Evolutionary conservation across 2,888 invertebrate species (phyloP).

Genomic region (Noctua comes): DNA sequence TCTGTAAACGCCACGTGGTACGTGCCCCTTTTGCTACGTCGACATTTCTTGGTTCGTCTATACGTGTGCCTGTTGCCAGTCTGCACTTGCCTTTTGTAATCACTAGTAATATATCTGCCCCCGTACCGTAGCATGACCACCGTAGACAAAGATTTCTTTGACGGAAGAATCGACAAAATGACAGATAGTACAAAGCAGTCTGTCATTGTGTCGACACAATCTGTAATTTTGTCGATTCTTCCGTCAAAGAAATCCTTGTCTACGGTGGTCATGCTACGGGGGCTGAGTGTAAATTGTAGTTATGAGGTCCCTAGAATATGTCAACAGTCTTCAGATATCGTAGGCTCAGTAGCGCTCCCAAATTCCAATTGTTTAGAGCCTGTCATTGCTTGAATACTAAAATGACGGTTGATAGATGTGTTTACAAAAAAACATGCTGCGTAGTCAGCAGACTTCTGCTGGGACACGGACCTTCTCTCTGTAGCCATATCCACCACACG

Average conservation of each 20-base stretch:
- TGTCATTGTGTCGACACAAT: too few species aligned
- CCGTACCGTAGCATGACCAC: too few species aligned
- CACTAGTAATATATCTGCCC: neutral
- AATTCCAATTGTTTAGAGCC: too few species aligned
- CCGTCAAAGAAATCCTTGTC: too few species aligned
- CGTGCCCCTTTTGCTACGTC: neutral
- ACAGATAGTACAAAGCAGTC: too few species aligned
- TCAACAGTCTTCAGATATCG: neutral
- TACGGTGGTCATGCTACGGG: too few species aligned
- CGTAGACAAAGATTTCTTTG: too few species aligned
- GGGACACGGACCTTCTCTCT: neutral
- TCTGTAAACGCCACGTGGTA: neutral
- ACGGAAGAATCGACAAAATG: too few species aligned
- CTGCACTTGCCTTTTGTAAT: neutral
- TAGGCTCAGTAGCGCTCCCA: too few species aligned
- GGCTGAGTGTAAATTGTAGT: neutral
- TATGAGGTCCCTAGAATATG: neutral
- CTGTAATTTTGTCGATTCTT: too few species aligned
- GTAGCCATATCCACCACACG: neutral
- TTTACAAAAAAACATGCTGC: neutral
- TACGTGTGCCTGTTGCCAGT: neutral
- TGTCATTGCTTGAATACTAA: too few species aligned
- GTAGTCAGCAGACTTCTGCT: neutral
- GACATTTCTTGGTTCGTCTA: neutral
- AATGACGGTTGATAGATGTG: neutral